Evolutionary conservation across 2,113 vertebrate genomes (phyloP), one percentile per base, ranked within the genome.

Genomic region (Halichoeres trimaculatus): DNA sequence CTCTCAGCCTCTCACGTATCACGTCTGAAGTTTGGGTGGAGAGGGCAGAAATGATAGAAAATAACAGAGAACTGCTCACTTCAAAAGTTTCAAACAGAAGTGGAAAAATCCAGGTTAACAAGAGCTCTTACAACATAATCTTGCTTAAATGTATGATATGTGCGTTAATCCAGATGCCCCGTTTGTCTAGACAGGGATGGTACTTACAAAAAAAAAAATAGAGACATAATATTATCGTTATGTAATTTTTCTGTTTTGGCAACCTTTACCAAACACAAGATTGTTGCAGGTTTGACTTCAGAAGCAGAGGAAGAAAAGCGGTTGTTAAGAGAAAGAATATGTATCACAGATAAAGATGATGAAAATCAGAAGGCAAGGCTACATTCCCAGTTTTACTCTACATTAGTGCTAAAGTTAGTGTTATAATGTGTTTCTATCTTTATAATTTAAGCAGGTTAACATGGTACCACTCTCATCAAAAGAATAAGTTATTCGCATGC

Each of bases 161-260:
- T 19, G 38, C 17, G 1, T 50, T 43, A 56, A 48, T 48, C 45
- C 45, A 48, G 45, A 1, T 2, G 19, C 34, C 61, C 24, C 0
- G 61, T 74, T 69, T 83, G 45, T 45, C 40, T 40, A 59, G 22
- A 64, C 20, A 13, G 19, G 22, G 2, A 43, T 8, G 11, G n/a
- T 35, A 16, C 34, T n/a, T n/a, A n/a, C n/a, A n/a, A n/a, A n/a
- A n/a, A n/a, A n/a, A n/a, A n/a, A n/a, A n/a, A n/a, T n/a, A n/a
- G n/a, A 48, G 45, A 36, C 43, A 19, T 14, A 19, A 45, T 47
- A 38, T 53, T 10, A 36, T 45, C 4, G 0, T 35, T 35, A 35
- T 54, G 13, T 36, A 11, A 70, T 38, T 48, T 45, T 48, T 48
- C 16, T 20, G 17, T 59, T 50, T 14, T 10, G 24, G 54, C 12